Base-by-base conservation (phyloP, 2,797 vertebrate genomes). In the Otus scops region DNA sequence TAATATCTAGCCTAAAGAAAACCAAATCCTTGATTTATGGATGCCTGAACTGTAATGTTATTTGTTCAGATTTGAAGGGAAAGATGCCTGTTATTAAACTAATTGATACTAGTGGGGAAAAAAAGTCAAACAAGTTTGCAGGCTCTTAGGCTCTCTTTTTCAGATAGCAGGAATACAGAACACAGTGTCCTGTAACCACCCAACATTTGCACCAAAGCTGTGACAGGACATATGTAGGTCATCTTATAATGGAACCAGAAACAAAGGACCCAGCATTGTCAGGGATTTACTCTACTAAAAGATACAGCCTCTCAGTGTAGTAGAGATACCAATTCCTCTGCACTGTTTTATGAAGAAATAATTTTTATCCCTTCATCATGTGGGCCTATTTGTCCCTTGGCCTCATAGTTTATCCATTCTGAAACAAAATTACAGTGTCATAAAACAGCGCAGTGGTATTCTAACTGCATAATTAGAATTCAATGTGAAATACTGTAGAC, bases 391-490 rank as follows among this genome's bases (percentile, higher is more conserved):
- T 93, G 15, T 89, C n/a, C 16, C 57, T 91, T 54, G 32, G 39
- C 53, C 21, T 89, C 41, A 32, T 7, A 76, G 60, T 53, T 91
- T 60, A 95, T 50, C 20, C 24, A 51, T 59, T 85, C 69, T 53
- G 59, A 21, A 57, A 88, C 15, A 92, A 65, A 95, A 95, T 79
- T 91, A 88, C 10, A 36, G 21, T 68, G 32, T 86, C 34, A 78
- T 93, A 86, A 95, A 96, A 91, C 13, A 90, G 21, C 54, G 50
- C 24, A 65, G 21, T n/a, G 11, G 6, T 89, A 82, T 77, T 92
- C 7, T 88, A 87, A 51, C 19, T 76, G 9, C 3, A 6, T 93
- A 93, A 84, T 93, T 96, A 96, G 75, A 94, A 88, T 76, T 80
- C 27, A 84, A 7, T 73, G 23, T 82, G 87, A 88, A 82, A 78